Evolutionary conservation across 23 tunicate species (phyloP), one percentile per base, ranked within the genome.

Genomic region (Halocynthia roretzi): DNA sequence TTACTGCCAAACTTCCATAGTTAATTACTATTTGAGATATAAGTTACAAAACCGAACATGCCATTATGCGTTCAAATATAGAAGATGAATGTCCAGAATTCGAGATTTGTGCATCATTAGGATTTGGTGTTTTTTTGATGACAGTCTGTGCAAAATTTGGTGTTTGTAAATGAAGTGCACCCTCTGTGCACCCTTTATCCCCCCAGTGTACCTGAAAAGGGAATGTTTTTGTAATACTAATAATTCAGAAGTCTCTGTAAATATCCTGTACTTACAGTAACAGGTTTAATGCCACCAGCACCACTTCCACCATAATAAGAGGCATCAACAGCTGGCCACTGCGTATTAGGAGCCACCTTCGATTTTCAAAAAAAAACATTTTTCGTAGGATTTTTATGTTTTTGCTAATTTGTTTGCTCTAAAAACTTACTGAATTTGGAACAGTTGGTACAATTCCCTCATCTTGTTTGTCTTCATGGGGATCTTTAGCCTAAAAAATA

Each of bases 281-380:
- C 67, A n/a, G 97, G 97, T 66, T 83, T 74, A 9, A 91, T 82
- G 7, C 97, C 97, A 12, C 97, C 97, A 22, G 87, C 87, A 18
- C 97, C 97, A 51, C 88, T 57, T 8, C 91, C 91, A 15, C 97
- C 97, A 63, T 91, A 91, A 51, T 51, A 78, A n/a, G 97, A 91
- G 7, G 85, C 84, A 71, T 91, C 97, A 6, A 91, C 97, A 48
- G 81, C 56, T 52, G 97, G 97, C 97, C 97, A 91, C 44, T 84
- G 89, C 62, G 85, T 71, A 5, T 40, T 70, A 49, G 75, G 70
- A 11, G 74, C 12, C 12, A 62, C 56, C 50, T 54, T 72, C 73
- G 62, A 56, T 57, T 21, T 31, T 23, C 54, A 48, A 11, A 10
- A 21, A 44, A 60, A 10, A 14, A 20, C 12, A 72, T 50, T 12